Percentiles rank a stretch among this genome's conserved stretches.
phyloP scores from a whole-genome alignment of 2,797 vertebrate genomes.

The Sebastes kiyomatsui region DNA sequence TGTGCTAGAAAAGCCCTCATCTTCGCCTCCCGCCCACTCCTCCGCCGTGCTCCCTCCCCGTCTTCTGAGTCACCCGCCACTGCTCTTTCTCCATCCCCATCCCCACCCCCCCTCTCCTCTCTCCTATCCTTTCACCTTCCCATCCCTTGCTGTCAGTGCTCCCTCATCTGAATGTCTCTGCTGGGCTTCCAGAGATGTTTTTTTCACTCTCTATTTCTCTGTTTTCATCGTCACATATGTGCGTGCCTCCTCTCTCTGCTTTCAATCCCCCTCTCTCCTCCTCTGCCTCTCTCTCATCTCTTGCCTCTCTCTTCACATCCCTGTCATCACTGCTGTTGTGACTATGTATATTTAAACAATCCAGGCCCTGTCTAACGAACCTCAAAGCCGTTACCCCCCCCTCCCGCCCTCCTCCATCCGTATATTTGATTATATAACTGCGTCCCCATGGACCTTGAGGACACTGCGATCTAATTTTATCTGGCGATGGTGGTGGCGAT shows the following conservation, averaged over 20 bases:
- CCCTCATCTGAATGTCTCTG: constrained; percentile 21
- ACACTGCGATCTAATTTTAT: constrained; percentile 70
- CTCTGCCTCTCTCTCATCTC: constrained; percentile 8
- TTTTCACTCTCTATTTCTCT: constrained; percentile 11
- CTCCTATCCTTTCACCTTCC: constrained; percentile 9
- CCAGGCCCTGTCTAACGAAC: constrained; percentile 7
- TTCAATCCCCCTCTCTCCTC: background rate
- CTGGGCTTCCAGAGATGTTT: constrained; percentile 8
- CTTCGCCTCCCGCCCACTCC: constrained; percentile 49
- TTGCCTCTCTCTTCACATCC: constrained; percentile 22
- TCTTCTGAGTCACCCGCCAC: constrained; percentile 58
- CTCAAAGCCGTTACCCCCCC: constrained; percentile 21
- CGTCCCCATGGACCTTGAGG: constrained; percentile 66
- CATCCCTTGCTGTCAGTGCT: background rate
- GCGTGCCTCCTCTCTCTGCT: background rate
- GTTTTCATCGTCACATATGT: background rate
- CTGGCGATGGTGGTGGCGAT: constrained; percentile 45
- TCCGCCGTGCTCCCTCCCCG: constrained; percentile 29
- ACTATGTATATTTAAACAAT: constrained; percentile 50
- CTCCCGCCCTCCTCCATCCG: background rate
- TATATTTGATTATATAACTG: constrained; percentile 75
- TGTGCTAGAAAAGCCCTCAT: constrained; percentile 76
- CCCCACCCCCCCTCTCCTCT: background rate
- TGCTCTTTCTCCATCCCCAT: background rate
- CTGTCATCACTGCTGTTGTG: constrained; percentile 35